phyloP scores from a whole-genome alignment of 2,797 vertebrate species.

The Ptychadena robeensis region DNA sequence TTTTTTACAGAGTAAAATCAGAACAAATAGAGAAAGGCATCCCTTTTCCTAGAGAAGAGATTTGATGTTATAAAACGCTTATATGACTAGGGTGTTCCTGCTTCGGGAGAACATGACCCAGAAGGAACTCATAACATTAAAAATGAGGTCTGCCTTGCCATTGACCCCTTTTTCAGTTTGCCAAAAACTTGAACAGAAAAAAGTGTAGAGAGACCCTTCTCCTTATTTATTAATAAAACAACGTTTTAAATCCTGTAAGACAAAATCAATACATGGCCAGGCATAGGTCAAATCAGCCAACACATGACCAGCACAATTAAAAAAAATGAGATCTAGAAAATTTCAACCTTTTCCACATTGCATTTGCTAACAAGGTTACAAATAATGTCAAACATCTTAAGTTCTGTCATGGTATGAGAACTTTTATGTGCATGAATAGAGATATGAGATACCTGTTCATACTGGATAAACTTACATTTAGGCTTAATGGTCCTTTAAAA shows the following conservation, averaged over 20 bases:
- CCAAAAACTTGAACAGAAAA: too few species aligned
- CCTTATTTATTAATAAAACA: too few species aligned
- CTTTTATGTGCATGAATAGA: not conserved
- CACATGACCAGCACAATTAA: not conserved
- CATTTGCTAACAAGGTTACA: slow-evolving; percentile 5
- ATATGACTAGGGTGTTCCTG: too few species aligned
- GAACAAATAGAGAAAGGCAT: too few species aligned
- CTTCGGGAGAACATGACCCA: too few species aligned
- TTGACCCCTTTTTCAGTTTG: too few species aligned
- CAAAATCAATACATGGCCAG: not conserved
- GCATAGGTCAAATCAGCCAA: not conserved
- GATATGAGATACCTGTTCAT: not conserved
- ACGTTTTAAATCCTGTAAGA: not conserved
- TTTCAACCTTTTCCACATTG: not conserved
- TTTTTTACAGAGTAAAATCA: too few species aligned
- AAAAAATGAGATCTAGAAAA: not conserved
- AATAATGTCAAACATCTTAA: slow-evolving; percentile 4
- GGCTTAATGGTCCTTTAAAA: not conserved
- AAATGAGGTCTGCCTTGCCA: too few species aligned
- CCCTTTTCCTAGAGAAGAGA: too few species aligned
- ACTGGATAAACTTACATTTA: not conserved
- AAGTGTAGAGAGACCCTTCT: too few species aligned
- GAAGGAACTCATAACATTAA: too few species aligned
- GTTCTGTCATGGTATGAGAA: not conserved
- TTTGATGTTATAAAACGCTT: too few species aligned